Evolutionary conservation across 1,140 invertebrate species (phyloP).

Genomic region (Drosophila bifasciata): DNA sequence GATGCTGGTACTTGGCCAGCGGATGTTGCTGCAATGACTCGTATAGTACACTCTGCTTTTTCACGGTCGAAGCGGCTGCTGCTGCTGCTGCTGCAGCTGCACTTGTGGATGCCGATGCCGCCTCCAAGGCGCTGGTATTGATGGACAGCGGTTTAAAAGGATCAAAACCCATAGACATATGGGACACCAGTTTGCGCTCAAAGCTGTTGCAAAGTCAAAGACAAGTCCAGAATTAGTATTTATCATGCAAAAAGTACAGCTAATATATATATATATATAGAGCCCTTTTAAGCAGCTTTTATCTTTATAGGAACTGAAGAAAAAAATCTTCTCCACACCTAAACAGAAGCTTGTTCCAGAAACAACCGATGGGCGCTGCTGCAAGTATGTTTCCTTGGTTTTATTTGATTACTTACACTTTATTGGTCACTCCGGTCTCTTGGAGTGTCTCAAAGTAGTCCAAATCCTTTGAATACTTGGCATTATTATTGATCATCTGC

Average conservation of each 20-base stretch:
- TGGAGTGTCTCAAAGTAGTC: conserved; percentile 79
- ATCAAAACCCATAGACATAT: conserved; percentile 82
- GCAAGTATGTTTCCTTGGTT: too few relatives aligned
- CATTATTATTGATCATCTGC: conserved; percentile 60
- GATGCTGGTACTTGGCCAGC: conserved; percentile 64
- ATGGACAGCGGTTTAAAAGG: conserved; percentile 81
- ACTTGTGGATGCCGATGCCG: conserved; percentile 19
- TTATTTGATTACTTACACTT: conserved; percentile 65
- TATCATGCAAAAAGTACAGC: too few relatives aligned
- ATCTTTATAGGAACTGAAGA: not conserved
- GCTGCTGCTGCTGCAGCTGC: conserved; percentile 28
- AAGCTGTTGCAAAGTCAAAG: conserved; percentile 42
- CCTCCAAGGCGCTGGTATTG: conserved; percentile 68
- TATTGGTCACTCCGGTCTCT: conserved; percentile 81
- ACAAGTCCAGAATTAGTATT: not conserved
- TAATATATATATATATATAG: too few relatives aligned
- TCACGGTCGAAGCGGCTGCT: conserved; percentile 40
- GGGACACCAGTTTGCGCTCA: conserved; percentile 79
- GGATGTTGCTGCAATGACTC: conserved; percentile 82
- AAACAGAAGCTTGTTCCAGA: too few relatives aligned
- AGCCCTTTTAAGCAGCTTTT: too few relatives aligned
- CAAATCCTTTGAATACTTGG: conserved; percentile 76
- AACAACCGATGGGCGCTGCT: too few relatives aligned
- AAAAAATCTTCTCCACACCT: too few relatives aligned
- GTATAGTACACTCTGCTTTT: conserved; percentile 77